A percentile compares a stretch with the other conserved stretches of the same genome.
These are phyloP conservation scores for Dynastes tityus DNA, from an alignment of 2,888 invertebrate species.

Conservation along the genomic window DNA sequence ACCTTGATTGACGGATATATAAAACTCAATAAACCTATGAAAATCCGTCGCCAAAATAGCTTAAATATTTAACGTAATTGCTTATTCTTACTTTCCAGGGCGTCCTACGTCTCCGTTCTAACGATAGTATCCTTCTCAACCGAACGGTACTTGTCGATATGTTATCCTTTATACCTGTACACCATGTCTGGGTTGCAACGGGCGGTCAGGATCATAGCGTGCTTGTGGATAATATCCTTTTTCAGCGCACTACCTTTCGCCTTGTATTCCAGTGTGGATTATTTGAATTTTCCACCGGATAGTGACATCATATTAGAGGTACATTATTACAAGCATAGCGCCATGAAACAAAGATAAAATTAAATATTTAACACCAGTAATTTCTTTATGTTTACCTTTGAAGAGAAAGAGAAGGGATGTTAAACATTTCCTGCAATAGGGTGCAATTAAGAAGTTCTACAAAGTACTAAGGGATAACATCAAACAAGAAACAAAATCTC, in stretches of 20 bases:
- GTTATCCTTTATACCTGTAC: slow-evolving; percentile 88
- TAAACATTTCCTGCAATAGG: neutral
- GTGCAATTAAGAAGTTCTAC: no score
- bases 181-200: slow-evolving; percentile 87
- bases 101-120: slow-evolving; percentile 91
- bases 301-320: slow-evolving; percentile 58
- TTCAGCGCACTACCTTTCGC: slow-evolving; percentile 86
- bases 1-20: neutral
- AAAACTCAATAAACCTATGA: neutral
- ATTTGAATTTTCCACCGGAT: slow-evolving; percentile 82
- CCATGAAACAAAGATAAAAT: neutral
- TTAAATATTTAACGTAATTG: neutral
- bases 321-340: slow-evolving; percentile 10
- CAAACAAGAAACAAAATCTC: no score
- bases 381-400: neutral
- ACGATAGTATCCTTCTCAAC: slow-evolving; percentile 94
- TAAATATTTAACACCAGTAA: neutral
- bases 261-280: slow-evolving; percentile 82
- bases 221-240: slow-evolving; percentile 84
- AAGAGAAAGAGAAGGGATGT: no score
- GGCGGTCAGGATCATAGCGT: slow-evolving; percentile 85
- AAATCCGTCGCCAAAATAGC: no score
- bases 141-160: slow-evolving; percentile 93
- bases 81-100: slow-evolving; percentile 73
- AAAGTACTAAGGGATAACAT: no score